phyloP scores from a whole-genome alignment of 1,140 invertebrate genomes.

The Zaprionus ghesquierei region DNA sequence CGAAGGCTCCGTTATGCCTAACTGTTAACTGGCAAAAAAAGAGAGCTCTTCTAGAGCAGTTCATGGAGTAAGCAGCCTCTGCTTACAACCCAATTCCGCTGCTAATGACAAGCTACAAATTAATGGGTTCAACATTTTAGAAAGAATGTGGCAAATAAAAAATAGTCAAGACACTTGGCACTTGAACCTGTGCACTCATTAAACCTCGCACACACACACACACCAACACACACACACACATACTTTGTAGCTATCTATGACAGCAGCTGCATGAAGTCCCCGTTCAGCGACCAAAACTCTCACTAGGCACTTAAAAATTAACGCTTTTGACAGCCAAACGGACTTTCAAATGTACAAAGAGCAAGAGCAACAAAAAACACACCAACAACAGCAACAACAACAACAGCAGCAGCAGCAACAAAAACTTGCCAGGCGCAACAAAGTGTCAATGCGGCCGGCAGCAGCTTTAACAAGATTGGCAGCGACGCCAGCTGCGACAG shows the following conservation, averaged over 20 bases:
- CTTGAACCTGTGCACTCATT: constrained; percentile 76
- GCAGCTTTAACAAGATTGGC: constrained; percentile 78
- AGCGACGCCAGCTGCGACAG: constrained; percentile 48
- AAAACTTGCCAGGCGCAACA: constrained; percentile 60
- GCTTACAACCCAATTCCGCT: constrained; percentile 49
- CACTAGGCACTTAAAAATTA: constrained; percentile 81
- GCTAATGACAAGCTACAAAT: constrained; percentile 58
- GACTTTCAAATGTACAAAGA: constrained; percentile 74
- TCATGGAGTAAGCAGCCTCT: constrained; percentile 5
- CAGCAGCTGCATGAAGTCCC: constrained; percentile 57
- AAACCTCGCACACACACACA: constrained; percentile 31
- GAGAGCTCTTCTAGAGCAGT: constrained; percentile 7
- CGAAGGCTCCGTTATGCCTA: constrained; percentile 15
- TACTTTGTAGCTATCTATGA: constrained; percentile 28
- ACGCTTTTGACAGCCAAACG: constrained; percentile 80
- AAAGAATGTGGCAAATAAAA: constrained; percentile 75
- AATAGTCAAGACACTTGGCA: constrained; percentile 75
- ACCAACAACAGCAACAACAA: constrained; percentile 32
- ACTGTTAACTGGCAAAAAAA: constrained; percentile 27
- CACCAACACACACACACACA: constrained; percentile 18
- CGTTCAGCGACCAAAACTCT: constrained; percentile 58
- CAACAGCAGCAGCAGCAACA: constrained; percentile 31
- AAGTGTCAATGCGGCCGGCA: constrained; percentile 72
- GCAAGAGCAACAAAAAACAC: constrained; percentile 13
- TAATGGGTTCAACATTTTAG: constrained; percentile 69